Conservation (phyloP, 2,113 vertebrate genomes). For the Melanostigma gelatinosum region DNA sequence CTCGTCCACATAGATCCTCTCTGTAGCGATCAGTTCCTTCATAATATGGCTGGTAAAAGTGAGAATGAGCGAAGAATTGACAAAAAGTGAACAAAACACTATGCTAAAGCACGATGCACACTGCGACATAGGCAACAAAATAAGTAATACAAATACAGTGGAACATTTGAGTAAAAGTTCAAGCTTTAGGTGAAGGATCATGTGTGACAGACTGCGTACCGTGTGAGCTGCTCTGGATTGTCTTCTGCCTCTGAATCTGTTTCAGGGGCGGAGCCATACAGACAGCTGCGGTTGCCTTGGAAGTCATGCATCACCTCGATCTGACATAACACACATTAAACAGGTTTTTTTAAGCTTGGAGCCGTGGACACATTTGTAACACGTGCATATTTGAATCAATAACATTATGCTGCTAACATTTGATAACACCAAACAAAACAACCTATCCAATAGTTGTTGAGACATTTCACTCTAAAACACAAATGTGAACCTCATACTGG, state of each 20-base stretch:
- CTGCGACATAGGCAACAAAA: neutral
- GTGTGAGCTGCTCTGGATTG: conserved; percentile 87
- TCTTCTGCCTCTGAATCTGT: conserved; percentile 87
- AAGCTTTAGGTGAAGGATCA: neutral
- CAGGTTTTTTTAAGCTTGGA: neutral
- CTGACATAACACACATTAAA: conserved; percentile 77
- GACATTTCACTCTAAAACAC: neutral
- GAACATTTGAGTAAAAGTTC: neutral
- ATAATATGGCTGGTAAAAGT: conserved; percentile 86
- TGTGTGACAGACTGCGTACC: conserved; percentile 75
- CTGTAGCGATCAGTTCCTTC: conserved; percentile 92
- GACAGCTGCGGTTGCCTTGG: conserved; percentile 86
- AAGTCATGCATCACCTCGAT: conserved; percentile 93
- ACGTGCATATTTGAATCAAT: neutral
- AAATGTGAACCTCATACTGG: neutral
- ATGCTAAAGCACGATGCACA: neutral
- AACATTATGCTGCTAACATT: neutral
- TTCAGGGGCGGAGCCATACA: conserved; percentile 66
- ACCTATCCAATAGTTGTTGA: neutral
- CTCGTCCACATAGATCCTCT: conserved; percentile 92
- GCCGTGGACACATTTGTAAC: neutral
- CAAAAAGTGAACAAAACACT: neutral
- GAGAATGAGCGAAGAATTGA: neutral
- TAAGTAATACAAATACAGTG: neutral
- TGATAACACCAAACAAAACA: neutral